These are phyloP conservation scores for Lates calcarifer DNA, from an alignment of 2,113 vertebrate genomes.

Conservation along the genomic window DNA sequence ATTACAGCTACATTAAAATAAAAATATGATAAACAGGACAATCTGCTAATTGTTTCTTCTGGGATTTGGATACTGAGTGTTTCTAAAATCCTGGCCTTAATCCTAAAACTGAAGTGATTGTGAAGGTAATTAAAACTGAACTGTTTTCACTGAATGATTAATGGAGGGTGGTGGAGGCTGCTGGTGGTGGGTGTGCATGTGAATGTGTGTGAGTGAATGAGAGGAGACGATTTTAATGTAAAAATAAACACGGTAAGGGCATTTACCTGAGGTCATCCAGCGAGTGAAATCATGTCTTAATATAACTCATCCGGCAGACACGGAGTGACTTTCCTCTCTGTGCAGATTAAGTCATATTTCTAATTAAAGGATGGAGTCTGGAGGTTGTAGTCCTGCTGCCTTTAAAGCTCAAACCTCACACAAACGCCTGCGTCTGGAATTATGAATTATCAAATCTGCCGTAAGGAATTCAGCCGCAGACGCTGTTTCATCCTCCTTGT, in stretches of 20 bases:
- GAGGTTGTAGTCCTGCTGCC: background rate
- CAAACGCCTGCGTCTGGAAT: background rate
- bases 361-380: background rate
- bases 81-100: background rate
- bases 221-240: constrained; percentile 4
- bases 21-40: background rate
- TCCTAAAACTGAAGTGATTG: background rate
- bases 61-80: background rate
- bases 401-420: constrained; percentile 4
- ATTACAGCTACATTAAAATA: no score
- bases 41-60: background rate
- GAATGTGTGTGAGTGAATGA: background rate
- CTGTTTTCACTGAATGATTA: constrained; percentile 41
- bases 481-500: constrained; percentile 8
- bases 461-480: background rate
- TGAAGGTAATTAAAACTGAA: constrained; percentile 12
- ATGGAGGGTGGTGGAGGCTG: constrained; percentile 18
- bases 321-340: background rate
- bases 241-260: background rate
- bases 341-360: background rate
- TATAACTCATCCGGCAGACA: background rate
- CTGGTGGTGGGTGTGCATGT: background rate
- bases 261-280: background rate
- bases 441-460: constrained; percentile 1
- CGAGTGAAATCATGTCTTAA: background rate